Conservation (phyloP, 2,113 vertebrate species). For the Labeo rohita region DNA sequence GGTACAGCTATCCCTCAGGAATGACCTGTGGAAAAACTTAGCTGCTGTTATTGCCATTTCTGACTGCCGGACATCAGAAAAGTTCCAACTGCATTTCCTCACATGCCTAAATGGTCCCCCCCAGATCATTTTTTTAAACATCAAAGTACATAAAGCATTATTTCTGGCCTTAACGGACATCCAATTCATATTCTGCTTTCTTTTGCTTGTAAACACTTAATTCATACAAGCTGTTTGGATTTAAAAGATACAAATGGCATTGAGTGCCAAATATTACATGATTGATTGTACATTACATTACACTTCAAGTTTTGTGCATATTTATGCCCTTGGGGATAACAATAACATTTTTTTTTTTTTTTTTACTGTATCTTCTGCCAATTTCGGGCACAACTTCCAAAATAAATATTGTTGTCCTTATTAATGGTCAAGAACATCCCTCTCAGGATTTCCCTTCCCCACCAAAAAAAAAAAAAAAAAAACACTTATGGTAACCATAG, state of each 20-base stretch:
- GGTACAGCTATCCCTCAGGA: slow-evolving; percentile 10
- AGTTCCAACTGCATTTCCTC: slow-evolving; percentile 30
- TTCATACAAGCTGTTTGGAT: not conserved
- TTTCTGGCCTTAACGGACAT: not conserved
- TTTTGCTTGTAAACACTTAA: not conserved
- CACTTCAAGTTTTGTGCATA: not conserved
- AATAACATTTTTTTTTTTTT: too few species aligned
- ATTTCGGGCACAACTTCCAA: not conserved
- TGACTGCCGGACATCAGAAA: not conserved
- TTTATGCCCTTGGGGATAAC: not conserved
- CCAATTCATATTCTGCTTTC: not conserved
- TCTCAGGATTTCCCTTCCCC: slow-evolving; percentile 23
- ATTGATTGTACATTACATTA: not conserved
- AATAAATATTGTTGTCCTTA: not conserved
- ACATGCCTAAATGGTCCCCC: not conserved
- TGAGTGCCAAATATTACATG: not conserved
- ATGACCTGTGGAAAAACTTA: slow-evolving; percentile 20
- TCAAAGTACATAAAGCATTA: not conserved
- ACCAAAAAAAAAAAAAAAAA: not conserved
- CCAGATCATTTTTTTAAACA: not conserved
- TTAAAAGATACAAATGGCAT: not conserved
- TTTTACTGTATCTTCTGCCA: not conserved
- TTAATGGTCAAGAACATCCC: not conserved
- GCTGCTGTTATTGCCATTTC: slow-evolving; percentile 21
- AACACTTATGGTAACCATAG: not conserved